A percentile compares a stretch with the other conserved stretches of the same genome.
These are phyloP conservation scores for Leptodactylus fallax DNA, from an alignment of 2,797 vertebrate genomes.

Conservation along the genomic window DNA sequence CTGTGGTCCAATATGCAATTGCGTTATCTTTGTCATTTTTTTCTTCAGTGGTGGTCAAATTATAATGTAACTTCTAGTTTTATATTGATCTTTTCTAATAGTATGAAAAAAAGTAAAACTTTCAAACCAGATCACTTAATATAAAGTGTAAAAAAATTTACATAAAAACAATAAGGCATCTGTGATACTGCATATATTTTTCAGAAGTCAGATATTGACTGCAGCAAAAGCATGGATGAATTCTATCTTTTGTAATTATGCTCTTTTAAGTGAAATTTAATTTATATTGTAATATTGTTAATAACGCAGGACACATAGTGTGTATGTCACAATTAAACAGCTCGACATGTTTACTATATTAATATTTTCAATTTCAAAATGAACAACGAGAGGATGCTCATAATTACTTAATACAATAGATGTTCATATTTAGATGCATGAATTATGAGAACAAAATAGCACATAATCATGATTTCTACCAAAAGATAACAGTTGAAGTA, in stretches of 20 bases:
- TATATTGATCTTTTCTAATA: background rate
- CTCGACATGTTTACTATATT: background rate
- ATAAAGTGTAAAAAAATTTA: background rate
- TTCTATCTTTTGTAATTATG: background rate
- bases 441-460: background rate
- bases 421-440: background rate
- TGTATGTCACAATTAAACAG: background rate
- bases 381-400: background rate
- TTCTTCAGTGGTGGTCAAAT: background rate
- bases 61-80: no score
- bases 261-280: background rate
- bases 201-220: background rate
- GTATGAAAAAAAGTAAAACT: background rate
- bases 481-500: no score
- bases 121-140: background rate
- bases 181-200: background rate
- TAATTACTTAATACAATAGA: constrained; percentile 14
- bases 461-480: background rate
- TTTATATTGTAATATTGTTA: background rate
- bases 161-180: background rate
- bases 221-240: background rate
- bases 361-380: background rate
- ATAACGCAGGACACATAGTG: background rate
- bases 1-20: background rate
- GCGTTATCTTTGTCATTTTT: background rate